Conservation (phyloP, 2,113 vertebrate genomes). For the Nycticebus coucang region DNA sequence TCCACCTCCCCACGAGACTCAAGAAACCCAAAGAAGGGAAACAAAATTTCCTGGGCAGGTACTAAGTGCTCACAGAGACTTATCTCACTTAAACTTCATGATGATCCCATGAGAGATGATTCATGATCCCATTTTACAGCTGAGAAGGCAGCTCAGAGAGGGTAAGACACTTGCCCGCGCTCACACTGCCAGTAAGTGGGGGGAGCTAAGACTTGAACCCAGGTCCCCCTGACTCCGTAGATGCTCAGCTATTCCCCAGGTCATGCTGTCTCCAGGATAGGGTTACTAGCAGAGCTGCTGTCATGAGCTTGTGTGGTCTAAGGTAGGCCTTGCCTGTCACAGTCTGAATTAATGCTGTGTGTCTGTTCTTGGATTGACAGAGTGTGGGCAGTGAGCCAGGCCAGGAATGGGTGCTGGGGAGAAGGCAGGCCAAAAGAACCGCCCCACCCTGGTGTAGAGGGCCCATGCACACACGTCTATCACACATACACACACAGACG, state of each 20-base stretch:
- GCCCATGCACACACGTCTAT: not conserved
- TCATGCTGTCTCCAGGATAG: not conserved
- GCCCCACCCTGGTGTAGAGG: not conserved
- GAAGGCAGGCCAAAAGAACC: not conserved
- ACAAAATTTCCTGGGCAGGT: too few relatives aligned
- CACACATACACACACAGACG: not conserved
- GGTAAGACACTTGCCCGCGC: not conserved
- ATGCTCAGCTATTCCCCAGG: not conserved
- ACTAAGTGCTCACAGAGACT: not conserved
- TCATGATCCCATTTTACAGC: not conserved
- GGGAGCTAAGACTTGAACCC: not conserved
- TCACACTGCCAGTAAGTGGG: not conserved
- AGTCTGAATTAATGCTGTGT: not conserved
- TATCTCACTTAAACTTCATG: not conserved
- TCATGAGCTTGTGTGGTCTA: not conserved
- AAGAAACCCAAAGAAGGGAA: not conserved
- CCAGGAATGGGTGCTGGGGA: not conserved
- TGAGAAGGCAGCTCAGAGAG: not conserved
- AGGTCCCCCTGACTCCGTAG: not conserved
- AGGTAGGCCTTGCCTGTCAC: not conserved
- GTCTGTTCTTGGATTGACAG: not conserved
- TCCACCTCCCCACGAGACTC: not conserved
- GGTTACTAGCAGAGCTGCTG: not conserved
- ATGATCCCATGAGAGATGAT: not conserved
- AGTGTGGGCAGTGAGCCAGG: not conserved